Base-by-base conservation (phyloP, 2,797 vertebrate genomes). In the Lepilemur septentrionalis region DNA sequence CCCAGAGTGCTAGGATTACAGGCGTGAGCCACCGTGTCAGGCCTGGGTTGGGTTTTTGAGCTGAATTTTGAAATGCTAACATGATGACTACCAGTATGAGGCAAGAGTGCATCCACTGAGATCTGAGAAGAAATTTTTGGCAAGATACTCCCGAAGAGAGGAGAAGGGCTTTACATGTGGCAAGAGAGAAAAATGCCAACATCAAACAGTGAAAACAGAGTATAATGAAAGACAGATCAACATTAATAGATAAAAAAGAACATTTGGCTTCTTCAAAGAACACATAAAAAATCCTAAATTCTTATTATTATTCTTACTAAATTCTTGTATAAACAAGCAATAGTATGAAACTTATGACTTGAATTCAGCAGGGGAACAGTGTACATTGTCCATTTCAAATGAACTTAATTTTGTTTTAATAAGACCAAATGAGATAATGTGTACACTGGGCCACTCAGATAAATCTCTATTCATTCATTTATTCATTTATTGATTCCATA, bases 391-490 rank as follows among this genome's bases (percentile, higher is more conserved):
- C 41, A 88, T 69, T 75, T 79, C 82, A 57, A 73, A 65, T 8
- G 43, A 86, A 52, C 2, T 63, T 63, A 35, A n/a, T 72, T 52
- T 83, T 43, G 78, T 67, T 94, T 67, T 72, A 75, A 79, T n/a
- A 46, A 65, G 50, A 15, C 46, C 69, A 96, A 73, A 89, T 81
- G 80, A 79, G 43, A 72, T 50, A 18, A 72, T 28, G 11, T 20
- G 18, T 38, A 57, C 59, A 30, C 78, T 82, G 14, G 8, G 25
- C 41, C 22, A 38, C 1, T 61, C 55, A 22, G 43, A 23, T 81
- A 52, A 57, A 59, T 72, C 8, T 28, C 41, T 32, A 1, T 86
- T 50, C 25, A 48, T 28, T 63, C 41, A 43, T n/a, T 55, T 41
- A n/a, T 48, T 78, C 30, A 20, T 6, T 59, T 80, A 30, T 38